Conservation (phyloP, 2,888 invertebrate genomes). For the Bhutanitis thaidina region DNA sequence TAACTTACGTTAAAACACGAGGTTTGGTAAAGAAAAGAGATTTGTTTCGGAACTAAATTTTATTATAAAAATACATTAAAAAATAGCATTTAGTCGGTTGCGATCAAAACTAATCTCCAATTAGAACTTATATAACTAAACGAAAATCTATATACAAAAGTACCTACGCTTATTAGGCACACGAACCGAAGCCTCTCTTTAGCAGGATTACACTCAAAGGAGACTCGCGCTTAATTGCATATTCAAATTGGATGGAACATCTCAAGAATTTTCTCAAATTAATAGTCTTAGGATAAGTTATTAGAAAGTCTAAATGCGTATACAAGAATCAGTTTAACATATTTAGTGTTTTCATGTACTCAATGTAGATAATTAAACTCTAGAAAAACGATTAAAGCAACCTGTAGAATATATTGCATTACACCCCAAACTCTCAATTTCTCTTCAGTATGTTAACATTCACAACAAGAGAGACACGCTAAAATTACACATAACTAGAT, state of each 20-base stretch:
- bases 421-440: slow-evolving; percentile 17
- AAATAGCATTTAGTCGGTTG: slow-evolving; percentile 74
- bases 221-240: slow-evolving; percentile 45
- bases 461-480: background rate
- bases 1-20: no score
- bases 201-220: slow-evolving; percentile 30
- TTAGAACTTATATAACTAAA: slow-evolving; percentile 41
- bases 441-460: background rate
- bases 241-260: background rate
- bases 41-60: slow-evolving; percentile 43
- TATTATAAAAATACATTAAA: slow-evolving; percentile 64
- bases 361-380: background rate
- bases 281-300: background rate
- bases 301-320: no score
- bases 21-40: slow-evolving; percentile 22
- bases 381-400: background rate
- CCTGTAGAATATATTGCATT: slow-evolving; percentile 25
- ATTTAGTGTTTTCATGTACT: no score
- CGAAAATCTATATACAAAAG: slow-evolving; percentile 63
- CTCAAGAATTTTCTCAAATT: background rate
- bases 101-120: slow-evolving; percentile 62
- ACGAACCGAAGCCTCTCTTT: slow-evolving; percentile 36
- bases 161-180: slow-evolving; percentile 45
- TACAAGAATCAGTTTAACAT: no score
- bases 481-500: slow-evolving; percentile 43